Base-by-base conservation (phyloP, 2,113 vertebrate species). In the Tetrao urogallus region DNA sequence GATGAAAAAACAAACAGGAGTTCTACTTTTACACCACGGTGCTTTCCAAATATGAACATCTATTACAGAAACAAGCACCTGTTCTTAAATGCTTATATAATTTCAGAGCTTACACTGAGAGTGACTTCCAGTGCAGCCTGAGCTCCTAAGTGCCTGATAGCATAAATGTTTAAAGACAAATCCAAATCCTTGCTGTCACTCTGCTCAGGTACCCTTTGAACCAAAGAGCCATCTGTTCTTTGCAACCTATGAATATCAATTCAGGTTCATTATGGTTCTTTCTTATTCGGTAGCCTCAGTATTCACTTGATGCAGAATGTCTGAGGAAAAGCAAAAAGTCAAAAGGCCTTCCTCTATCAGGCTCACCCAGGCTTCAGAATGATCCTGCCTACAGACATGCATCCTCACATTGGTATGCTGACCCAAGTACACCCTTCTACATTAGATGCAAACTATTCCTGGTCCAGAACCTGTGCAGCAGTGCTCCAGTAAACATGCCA, bases 371-470 rank as follows among this genome's bases (percentile, higher is more conserved):
- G 12, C 42, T 84, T 89, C 38, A 78, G 88, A 93, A 82, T 40
- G 67, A 76, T 45, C 50, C 50, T 17, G 66, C 30, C 34, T 40
- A 28, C 69, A 70, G 50, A 63, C 30, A 28, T 24, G 6, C 19
- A 18, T 20, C 47, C 60, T 28, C 14, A 48, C 15, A 36, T 22
- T 34, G 21, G 13, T 16, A 64, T 0, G 3, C 6, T 1, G 3
- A 54, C 5, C 18, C 28, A 32, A 65, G 14, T 11, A 32, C 16
- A 73, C 22, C 16, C 20, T 71, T 54, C 17, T 18, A 75, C 28
- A 21, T 11, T 1, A 20, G 42, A 47, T 50, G 45, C 0, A 4
- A 83, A 70, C 0, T 1, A 65, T 21, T 43, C 75, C 58, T 21
- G 56, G 40, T 34, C 80, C 76, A 73, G 76, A 83, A 56, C 10